phyloP scores from a whole-genome alignment of 1,140 invertebrate species.

The Oedothorax gibbosus region DNA sequence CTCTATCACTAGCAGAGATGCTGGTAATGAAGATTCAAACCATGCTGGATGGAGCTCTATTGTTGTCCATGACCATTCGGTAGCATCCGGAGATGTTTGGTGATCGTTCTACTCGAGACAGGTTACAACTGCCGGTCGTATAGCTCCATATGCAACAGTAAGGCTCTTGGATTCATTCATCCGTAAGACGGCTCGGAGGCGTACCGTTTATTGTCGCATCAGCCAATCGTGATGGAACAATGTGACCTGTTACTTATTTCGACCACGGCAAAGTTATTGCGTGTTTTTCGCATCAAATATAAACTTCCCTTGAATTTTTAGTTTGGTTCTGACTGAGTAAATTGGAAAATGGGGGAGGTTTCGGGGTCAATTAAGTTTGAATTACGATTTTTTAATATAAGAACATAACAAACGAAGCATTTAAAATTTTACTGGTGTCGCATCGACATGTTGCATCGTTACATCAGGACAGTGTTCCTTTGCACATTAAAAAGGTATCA shows the following conservation, averaged over 20 bases:
- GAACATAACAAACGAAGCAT: too few relatives aligned
- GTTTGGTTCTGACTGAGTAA: slow-evolving; percentile 16
- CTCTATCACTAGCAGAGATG: too few relatives aligned
- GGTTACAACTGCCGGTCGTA: slow-evolving; percentile 22
- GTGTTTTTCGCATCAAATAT: slow-evolving; percentile 39
- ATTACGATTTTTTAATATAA: too few relatives aligned
- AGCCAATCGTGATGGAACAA: slow-evolving; percentile 46
- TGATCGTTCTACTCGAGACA: not conserved
- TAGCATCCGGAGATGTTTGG: too few relatives aligned
- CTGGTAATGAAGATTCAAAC: too few relatives aligned
- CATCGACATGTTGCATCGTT: too few relatives aligned
- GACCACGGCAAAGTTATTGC: slow-evolving; percentile 36
- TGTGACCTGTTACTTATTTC: slow-evolving; percentile 47
- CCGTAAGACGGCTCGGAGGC: slow-evolving; percentile 41
- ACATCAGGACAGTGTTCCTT: too few relatives aligned
- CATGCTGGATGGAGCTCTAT: too few relatives aligned
- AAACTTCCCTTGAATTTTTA: slow-evolving; percentile 3
- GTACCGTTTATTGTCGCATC: slow-evolving; percentile 50
- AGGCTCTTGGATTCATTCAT: slow-evolving; percentile 37
- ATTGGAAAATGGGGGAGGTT: slow-evolving; percentile 13
- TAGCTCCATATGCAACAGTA: slow-evolving; percentile 33
- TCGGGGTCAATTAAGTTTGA: not conserved
- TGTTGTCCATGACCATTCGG: too few relatives aligned
- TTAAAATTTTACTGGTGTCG: too few relatives aligned
- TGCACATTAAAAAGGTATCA: too few relatives aligned